Conservation (phyloP, 2,113 vertebrate species). For the Pelvicachromis taeniatus region DNA sequence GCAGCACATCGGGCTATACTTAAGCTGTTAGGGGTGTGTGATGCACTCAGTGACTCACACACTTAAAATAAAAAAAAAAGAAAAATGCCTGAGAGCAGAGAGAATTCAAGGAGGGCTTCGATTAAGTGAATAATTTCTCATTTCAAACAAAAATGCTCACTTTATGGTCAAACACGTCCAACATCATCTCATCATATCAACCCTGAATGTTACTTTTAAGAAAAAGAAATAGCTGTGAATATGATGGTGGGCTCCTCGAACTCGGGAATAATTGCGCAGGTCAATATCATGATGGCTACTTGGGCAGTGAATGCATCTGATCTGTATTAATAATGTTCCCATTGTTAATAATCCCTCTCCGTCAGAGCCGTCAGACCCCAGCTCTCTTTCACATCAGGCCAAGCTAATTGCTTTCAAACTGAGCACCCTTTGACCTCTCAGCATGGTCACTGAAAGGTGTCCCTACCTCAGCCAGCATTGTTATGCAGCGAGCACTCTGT, state of each 20-base stretch:
- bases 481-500: constrained; percentile 44
- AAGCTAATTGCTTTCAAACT: constrained; percentile 68
- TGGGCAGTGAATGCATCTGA: constrained; percentile 33
- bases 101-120: constrained; percentile 10
- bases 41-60: constrained; percentile 27
- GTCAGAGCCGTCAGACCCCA: constrained; percentile 37
- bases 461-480: constrained; percentile 41
- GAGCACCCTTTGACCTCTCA: constrained; percentile 53
- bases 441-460: constrained; percentile 48
- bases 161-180: background rate
- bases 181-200: background rate
- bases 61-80: background rate
- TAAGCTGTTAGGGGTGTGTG: constrained; percentile 43
- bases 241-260: constrained; percentile 35
- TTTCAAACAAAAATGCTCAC: background rate
- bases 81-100: background rate
- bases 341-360: constrained; percentile 16
- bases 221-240: constrained; percentile 1
- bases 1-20: constrained; percentile 25
- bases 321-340: constrained; percentile 55
- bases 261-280: constrained; percentile 52
- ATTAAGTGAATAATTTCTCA: constrained; percentile 6
- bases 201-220: background rate
- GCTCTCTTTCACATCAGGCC: constrained; percentile 41
- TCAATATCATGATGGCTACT: constrained; percentile 13